Evolutionary conservation across 2,797 vertebrate species (phyloP), one percentile per base, ranked within the genome.

Genomic region (Myoxocephalus aenaeus): DNA sequence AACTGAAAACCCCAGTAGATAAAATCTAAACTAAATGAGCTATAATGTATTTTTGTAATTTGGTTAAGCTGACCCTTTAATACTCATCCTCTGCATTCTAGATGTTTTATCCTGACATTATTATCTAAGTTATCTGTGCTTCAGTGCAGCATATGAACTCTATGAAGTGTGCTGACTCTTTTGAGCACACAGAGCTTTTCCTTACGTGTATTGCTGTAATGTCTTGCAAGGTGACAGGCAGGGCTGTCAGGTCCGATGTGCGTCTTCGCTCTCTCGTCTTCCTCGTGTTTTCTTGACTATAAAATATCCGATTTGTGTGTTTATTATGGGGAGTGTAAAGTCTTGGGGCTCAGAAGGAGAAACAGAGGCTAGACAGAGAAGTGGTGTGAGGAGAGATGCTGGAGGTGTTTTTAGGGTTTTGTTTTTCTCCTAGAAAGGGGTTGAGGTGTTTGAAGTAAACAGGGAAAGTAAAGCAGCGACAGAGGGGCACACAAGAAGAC

Each of bases 241-340:
- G 82, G 80, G 77, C 86, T 89, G 89, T 89, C 90, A 85, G 71
- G 80, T 90, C 79, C 65, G 11, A 85, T 90, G 84, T 82, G 73
- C 17, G 27, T 83, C 83, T 83, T 36, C 2, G 2, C 42, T 53
- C 78, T 67, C 57, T 65, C 7, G 1, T 68, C 69, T 65, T 67
- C 71, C 69, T 65, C 22, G 3, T 2, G 1, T 64, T 71, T 80
- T 83, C 65, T 69, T 80, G 75, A 48, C 67, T 80, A 61, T 80
- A 75, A 80, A 74, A 63, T 77, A 56, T 89, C 70, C 53, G 44
- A 44, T 70, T 17, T 20, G 2, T 63, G 32, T 77, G 68, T 72
- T 51, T 75, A 38, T 62, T 38, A 34, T 61, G 14, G 36, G 40
- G 65, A 81, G 66, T 84, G 77, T 50, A 73, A 69, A 48, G 69